Percentiles rank a stretch among this genome's conserved stretches.
Evolutionary conservation across 2,888 invertebrate species (phyloP).

Genomic region (Campoplex nolae): DNA sequence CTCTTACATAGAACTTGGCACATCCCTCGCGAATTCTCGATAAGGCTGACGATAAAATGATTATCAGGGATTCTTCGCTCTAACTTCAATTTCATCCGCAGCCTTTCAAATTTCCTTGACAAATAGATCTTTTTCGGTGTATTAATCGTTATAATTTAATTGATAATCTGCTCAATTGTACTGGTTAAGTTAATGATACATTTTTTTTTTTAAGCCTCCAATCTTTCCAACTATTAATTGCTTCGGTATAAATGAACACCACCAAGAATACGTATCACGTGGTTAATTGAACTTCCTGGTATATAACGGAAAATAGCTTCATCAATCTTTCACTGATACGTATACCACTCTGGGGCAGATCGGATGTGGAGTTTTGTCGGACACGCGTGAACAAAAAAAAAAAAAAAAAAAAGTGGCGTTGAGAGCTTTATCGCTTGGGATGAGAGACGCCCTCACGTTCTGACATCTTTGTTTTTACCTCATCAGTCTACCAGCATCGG

Average conservation of each 20-base stretch:
- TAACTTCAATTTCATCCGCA: not conserved
- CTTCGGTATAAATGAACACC: not conserved
- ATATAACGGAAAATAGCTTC: conserved; percentile 7
- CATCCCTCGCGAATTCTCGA: not conserved
- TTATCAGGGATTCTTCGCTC: conserved; percentile 1
- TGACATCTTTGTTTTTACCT: conserved; percentile 73
- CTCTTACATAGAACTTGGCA: not conserved
- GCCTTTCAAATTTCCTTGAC: not conserved
- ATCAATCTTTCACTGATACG: conserved; percentile 59
- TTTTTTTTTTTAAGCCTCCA: not conserved
- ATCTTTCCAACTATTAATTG: not conserved
- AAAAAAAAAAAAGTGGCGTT: conserved; percentile 64
- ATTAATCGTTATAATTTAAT: not conserved
- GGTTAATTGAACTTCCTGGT: not conserved
- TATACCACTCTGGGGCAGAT: conserved; percentile 20
- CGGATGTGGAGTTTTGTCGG: not conserved
- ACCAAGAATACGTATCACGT: not conserved
- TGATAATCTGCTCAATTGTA: not conserved
- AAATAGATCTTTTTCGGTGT: not conserved
- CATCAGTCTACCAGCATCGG: conserved; percentile 78
- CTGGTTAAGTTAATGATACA: not conserved
- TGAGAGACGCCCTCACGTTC: conserved; percentile 54
- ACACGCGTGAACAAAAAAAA: conserved; percentile 63
- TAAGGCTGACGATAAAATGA: conserved; percentile 4
- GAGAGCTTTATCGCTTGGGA: conserved; percentile 72